Conservation (phyloP, 1,140 invertebrate genomes). For the Coenobita brevimanus region DNA sequence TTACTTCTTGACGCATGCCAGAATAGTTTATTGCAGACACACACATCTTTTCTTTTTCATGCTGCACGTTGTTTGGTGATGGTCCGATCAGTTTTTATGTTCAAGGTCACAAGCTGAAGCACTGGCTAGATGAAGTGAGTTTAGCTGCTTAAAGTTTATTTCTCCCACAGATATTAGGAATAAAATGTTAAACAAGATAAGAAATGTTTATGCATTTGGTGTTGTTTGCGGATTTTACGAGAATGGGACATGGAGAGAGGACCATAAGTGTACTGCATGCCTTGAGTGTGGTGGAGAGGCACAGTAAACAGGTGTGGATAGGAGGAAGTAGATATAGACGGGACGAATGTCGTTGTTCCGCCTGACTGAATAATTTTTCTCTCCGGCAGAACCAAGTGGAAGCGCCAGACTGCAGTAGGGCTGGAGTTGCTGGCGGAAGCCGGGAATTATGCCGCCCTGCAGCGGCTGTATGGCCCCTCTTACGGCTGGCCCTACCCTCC, state of each 20-base stretch:
- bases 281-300: background rate
- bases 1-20: no score
- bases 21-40: no score
- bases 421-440: constrained; percentile 96
- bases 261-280: background rate
- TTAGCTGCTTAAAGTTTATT: no score
- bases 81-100: no score
- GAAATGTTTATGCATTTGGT: no score
- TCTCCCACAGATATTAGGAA: no score
- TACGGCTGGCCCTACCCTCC: constrained; percentile 78
- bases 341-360: background rate
- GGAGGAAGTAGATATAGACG: background rate
- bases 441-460: constrained; percentile 96
- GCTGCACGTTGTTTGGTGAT: no score
- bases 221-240: background rate
- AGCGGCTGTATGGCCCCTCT: constrained; percentile 86
- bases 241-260: background rate
- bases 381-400: constrained; percentile 99
- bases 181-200: no score
- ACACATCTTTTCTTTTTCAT: no score
- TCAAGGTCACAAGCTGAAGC: no score
- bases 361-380: constrained; percentile 70
- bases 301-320: background rate
- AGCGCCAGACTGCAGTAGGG: constrained; percentile 97
- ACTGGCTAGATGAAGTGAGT: no score